Conservation (phyloP, 2,888 invertebrate species). For the Morpho helenor region DNA sequence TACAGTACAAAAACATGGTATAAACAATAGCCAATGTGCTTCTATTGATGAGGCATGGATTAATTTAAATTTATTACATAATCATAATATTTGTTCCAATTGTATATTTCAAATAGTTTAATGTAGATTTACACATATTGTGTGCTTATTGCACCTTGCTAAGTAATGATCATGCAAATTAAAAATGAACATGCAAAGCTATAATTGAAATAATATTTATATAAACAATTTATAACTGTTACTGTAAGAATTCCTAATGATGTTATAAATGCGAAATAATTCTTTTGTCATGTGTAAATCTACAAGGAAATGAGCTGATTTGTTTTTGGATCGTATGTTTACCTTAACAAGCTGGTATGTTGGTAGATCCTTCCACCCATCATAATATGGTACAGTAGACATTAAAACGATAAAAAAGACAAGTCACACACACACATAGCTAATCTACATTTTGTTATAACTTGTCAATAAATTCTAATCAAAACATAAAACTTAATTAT, state of each 20-base stretch:
- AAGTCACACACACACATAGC: conserved; percentile 74
- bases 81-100: conserved; percentile 22
- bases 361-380: conserved; percentile 82
- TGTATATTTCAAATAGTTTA: conserved; percentile 27
- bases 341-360: conserved; percentile 83
- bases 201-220: conserved; percentile 4
- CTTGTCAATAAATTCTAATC: conserved; percentile 9
- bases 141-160: conserved; percentile 35
- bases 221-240: not conserved
- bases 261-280: conserved; percentile 2
- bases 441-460: conserved; percentile 42
- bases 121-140: conserved; percentile 70
- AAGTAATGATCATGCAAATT: conserved; percentile 33
- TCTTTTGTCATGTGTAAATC: conserved; percentile 64
- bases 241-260: conserved; percentile 7
- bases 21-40: conserved; percentile 58
- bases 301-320: conserved; percentile 61
- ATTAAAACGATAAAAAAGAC: conserved; percentile 75
- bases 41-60: conserved; percentile 67
- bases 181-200: conserved; percentile 10
- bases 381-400: conserved; percentile 74
- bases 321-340: conserved; percentile 61
- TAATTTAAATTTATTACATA: conserved; percentile 27
- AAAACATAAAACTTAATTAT: conserved; percentile 1
- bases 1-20: conserved; percentile 39